A percentile compares a stretch with the other conserved stretches of the same genome.
Evolutionary conservation across 2,797 vertebrate genomes (phyloP).

Genomic region (Betta splendens): DNA sequence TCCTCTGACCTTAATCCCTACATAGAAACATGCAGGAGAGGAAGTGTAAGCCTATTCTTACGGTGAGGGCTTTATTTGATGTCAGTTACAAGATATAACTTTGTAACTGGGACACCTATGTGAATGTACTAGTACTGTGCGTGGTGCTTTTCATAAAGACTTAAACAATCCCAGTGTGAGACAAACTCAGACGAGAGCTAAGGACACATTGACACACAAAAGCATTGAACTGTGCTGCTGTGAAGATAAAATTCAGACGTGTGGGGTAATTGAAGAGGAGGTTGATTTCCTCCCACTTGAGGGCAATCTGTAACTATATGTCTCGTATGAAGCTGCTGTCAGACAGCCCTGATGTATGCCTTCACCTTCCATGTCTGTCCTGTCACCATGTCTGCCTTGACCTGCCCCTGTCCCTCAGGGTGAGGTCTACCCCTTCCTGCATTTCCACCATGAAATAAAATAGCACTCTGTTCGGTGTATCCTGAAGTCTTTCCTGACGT

Average conservation of each 20-base stretch:
- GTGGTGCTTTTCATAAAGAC: conserved; percentile 17
- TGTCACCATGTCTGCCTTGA: conserved; percentile 66
- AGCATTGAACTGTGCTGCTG: conserved; percentile 33
- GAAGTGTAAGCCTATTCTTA: conserved; percentile 54
- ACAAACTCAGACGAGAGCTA: conserved; percentile 10
- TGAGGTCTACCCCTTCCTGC: conserved; percentile 37
- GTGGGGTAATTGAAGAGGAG: too few relatives aligned
- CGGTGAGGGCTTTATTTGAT: conserved; percentile 44
- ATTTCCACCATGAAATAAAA: conserved; percentile 80
- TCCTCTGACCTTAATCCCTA: conserved; percentile 17
- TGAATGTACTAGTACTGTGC: conserved; percentile 6
- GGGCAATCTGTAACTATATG: conserved; percentile 29
- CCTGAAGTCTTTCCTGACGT: conserved; percentile 28
- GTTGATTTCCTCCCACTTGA: conserved; percentile 14
- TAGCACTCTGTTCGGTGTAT: conserved; percentile 50
- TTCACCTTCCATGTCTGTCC: conserved; percentile 27
- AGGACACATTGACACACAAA: conserved; percentile 19
- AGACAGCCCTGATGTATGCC: conserved; percentile 31
- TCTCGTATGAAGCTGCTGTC: conserved; percentile 39
- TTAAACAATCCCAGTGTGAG: conserved; percentile 4
- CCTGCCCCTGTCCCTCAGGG: conserved; percentile 13
- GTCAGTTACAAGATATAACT: conserved; percentile 13
- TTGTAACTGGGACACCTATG: neutral
- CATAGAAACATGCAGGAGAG: conserved; percentile 23
- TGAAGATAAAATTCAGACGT: conserved; percentile 28